Evolutionary conservation across 2,888 invertebrate species (phyloP), one percentile per base, ranked within the genome.

Genomic region (Toxonevra muliebris): DNA sequence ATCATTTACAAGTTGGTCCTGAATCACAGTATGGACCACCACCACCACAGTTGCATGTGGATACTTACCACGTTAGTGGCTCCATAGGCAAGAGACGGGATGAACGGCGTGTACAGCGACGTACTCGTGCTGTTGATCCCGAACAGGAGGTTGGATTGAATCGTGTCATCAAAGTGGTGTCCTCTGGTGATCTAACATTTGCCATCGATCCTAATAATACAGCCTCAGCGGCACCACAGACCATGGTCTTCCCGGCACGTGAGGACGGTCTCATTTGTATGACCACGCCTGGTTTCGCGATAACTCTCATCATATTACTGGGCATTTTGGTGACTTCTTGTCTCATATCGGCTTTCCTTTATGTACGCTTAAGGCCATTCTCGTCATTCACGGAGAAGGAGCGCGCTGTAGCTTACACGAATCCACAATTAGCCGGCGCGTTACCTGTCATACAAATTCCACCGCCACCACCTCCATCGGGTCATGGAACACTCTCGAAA

Each of bases 211-310:
- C 88, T 53, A 88, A 89, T 45, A 87, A 87, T 72, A 87, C 89
- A 69, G 87, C 89, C 5, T 88, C 89, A 13, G 59, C 68, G 85
- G 87, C 55, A 89, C 93, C 20, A 86, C 82, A 89, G 43, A 92
- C 94, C 0, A 89, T 92, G 87, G 88, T 92, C 0, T 91, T 92
- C 79, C 93, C 94, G 3, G 89, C 91, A 3, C 86, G 87, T 15
- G 89, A 89, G 74, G 88, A 89, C 73, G 90, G 90, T 20, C 87
- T 95, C 71, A 95, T 96, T 73, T 96, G 96, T 85, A 95, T 96
- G 95, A 95, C 96, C 0, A 95, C 95, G 5, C 93, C 95, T n/a
- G 95, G 96, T 12, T 96, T 96, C 80, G 93, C 95, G 50, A 92
- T 94, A 43, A 94, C 95, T 41, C 87, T 96, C 41, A 90, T 95